Evolutionary conservation across 2,888 invertebrate species (phyloP), one percentile per base, ranked within the genome.

Genomic region (Drosophila hamatofila): DNA sequence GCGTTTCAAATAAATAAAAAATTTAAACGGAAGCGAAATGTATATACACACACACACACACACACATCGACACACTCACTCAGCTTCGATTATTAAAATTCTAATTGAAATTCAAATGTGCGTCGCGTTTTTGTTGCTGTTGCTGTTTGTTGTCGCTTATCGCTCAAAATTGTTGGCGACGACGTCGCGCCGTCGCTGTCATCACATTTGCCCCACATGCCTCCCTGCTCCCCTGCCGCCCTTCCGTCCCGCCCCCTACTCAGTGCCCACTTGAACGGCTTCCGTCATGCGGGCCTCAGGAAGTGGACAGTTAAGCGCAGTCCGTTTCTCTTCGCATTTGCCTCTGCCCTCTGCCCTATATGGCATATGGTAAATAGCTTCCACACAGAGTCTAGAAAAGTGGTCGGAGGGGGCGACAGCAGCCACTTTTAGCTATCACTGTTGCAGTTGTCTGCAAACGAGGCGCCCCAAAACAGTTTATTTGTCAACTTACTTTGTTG

Each of bases 81-180:
- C 48, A 65, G 77, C 72, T 80, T 88, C 88, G 84, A 84, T 84
- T 85, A 85, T 85, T 88, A 85, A 83, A 84, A 88, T 86, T 81
- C 90, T 90, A 90, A 89, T 89, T 89, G 88, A 89, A 89, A 89
- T 89, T 89, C 89, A 89, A 88, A 89, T 89, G 85, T 80, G 85
- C 79, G 75, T 80, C 60, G 77, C 65, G 12, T 49, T 39, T 52
- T 62, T 27, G 48, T 48, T 48, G 48, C 23, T 44, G 18, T 18
- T n/a, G 42, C 4, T 46, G 46, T 46, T 46, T 46, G 46, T 59
- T 64, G 75, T 72, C 79, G 79, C 71, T 75, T 77, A 77, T 77
- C 77, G 78, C 39, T 67, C 44, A 21, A 42, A 42, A 44, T 57
- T 69, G 78, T 64, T 65, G 75, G 59, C 75, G 78, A 56, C 71